A percentile compares a stretch with the other conserved stretches of the same genome.
Conservation (phyloP, 2,113 vertebrate genomes). For the Semnopithecus entellus region DNA sequence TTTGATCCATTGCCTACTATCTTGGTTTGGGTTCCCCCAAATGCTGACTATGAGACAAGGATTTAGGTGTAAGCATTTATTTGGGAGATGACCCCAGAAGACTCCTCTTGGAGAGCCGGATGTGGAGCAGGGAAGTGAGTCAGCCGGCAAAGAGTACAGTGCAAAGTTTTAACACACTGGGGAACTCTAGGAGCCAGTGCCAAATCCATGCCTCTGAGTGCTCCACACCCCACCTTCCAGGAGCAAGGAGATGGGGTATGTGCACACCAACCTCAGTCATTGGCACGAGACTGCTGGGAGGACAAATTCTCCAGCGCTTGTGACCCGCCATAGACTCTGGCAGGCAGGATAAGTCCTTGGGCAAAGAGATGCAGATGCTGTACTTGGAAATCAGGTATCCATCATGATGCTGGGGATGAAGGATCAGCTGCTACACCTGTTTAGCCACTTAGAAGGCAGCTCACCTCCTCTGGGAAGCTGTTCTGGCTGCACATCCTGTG, state of each 20-base stretch:
- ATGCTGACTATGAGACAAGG: background rate
- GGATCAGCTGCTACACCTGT: background rate
- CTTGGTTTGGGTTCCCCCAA: background rate
- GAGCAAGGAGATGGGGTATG: background rate
- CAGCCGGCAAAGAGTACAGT: background rate
- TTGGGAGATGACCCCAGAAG: background rate
- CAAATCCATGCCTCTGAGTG: background rate
- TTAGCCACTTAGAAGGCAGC: background rate
- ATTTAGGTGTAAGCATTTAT: background rate
- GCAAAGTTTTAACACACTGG: background rate
- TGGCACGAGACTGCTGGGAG: background rate
- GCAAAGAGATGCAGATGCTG: background rate
- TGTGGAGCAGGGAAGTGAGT: background rate
- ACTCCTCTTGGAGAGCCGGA: background rate
- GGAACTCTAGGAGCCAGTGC: background rate
- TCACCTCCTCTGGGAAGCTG: background rate
- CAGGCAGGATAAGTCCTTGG: background rate
- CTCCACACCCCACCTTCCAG: background rate
- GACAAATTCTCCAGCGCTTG: background rate
- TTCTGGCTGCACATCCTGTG: background rate
- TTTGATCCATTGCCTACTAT: background rate
- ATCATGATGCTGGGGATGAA: no score
- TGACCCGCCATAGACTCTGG: background rate
- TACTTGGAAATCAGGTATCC: background rate
- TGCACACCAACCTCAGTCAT: background rate